Conservation (phyloP, 2,113 vertebrate genomes). For the Caranx melampygus region DNA sequence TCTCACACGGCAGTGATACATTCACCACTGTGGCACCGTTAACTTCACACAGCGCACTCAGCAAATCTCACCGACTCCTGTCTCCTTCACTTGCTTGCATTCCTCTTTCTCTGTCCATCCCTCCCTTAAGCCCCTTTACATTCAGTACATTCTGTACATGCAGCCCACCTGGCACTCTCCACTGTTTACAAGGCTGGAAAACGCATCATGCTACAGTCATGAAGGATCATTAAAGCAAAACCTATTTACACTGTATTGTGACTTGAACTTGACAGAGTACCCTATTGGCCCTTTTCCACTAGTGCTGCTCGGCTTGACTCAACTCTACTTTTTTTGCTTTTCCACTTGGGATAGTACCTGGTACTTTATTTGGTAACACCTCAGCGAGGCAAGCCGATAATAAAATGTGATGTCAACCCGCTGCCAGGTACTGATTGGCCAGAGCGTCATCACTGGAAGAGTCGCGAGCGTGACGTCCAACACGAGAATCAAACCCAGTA, state of each 20-base stretch:
- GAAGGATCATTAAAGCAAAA: not conserved
- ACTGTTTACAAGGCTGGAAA: not conserved
- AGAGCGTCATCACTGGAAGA: no score
- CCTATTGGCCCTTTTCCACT: no score
- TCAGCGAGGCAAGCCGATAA: no score
- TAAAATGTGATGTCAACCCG: no score
- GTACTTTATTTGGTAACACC: no score
- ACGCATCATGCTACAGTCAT: not conserved
- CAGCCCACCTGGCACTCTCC: not conserved
- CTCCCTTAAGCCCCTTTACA: conserved; percentile 5
- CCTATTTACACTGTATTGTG: not conserved
- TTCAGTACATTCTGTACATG: conserved; percentile 34
- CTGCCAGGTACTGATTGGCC: no score
- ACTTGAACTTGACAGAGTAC: not conserved
- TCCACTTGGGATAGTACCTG: no score
- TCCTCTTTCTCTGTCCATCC: conserved; percentile 27
- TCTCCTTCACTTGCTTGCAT: conserved; percentile 46
- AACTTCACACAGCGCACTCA: conserved; percentile 55
- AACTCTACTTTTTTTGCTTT: no score
- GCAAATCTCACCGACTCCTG: conserved; percentile 27
- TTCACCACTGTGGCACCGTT: conserved; percentile 51
- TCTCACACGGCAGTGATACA: conserved; percentile 58
- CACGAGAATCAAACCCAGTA: no score
- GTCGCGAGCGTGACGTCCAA: no score
- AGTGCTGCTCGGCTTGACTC: no score